Evolutionary conservation across 2,888 invertebrate genomes (phyloP).

Genomic region (Dolomedes plantarius): DNA sequence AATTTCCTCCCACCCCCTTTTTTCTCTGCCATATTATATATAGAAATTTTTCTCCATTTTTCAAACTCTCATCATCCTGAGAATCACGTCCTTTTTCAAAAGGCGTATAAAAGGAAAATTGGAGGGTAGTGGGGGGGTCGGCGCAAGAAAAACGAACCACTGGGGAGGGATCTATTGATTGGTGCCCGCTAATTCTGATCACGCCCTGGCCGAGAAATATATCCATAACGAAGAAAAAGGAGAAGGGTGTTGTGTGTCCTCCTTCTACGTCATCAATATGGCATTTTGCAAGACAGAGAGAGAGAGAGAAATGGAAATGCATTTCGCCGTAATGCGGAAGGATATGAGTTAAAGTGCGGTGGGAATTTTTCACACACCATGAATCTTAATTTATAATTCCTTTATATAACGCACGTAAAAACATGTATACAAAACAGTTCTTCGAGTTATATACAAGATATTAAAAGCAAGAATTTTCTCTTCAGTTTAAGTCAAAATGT

Average conservation of each 20-base stretch:
- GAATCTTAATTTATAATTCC: no score
- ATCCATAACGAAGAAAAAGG: not conserved
- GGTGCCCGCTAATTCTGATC: constrained; percentile 19
- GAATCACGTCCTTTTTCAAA: constrained; percentile 32
- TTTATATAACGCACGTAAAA: no score
- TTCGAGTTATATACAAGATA: no score
- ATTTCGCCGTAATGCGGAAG: not conserved
- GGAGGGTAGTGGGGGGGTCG: no score
- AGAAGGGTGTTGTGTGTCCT: not conserved
- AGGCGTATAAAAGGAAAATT: constrained; percentile 34
- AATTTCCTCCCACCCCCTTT: no score
- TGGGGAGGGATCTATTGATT: constrained; percentile 7
- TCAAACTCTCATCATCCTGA: constrained; percentile 10
- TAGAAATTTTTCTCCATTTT: not conserved
- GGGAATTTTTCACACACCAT: not conserved
- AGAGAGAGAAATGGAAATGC: not conserved
- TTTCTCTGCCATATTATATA: no score
- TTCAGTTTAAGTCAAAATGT: no score
- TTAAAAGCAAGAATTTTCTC: no score
- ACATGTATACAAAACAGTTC: no score
- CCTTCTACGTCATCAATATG: not conserved
- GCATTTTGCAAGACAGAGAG: not conserved
- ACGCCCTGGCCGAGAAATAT: constrained; percentile 19
- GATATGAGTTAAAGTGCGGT: not conserved
- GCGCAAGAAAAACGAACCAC: constrained; percentile 12